These are phyloP conservation scores for Macrobrachium rosenbergii DNA, from an alignment of 1,140 invertebrate genomes.

Conservation along the genomic window DNA sequence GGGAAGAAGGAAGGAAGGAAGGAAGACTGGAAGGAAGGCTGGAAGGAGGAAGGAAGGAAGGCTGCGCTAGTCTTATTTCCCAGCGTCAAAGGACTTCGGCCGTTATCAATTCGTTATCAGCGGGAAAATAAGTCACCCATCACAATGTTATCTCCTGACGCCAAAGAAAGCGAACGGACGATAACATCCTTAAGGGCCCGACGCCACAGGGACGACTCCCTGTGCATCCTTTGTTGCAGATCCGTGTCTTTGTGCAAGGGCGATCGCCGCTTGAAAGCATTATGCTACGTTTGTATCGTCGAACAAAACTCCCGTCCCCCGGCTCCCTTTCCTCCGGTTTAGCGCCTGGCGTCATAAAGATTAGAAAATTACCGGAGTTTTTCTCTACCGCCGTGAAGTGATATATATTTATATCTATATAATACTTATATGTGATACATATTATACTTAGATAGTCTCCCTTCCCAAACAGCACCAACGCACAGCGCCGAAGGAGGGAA, in stretches of 20 bases:
- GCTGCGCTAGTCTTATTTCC: slow-evolving; percentile 32
- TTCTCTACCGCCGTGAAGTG: too few relatives aligned
- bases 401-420: too few relatives aligned
- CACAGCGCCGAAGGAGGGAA: background rate
- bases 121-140: slow-evolving; percentile 53
- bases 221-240: slow-evolving; percentile 29
- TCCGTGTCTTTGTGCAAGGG: slow-evolving; percentile 23
- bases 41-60: background rate
- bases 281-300: slow-evolving; percentile 31
- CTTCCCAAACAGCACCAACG: background rate
- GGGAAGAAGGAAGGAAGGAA: slow-evolving; percentile 1
- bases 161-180: slow-evolving; percentile 27
- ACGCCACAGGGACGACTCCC: slow-evolving; percentile 14
- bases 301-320: background rate
- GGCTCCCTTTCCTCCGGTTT: background rate
- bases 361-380: too few relatives aligned
- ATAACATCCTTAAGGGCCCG: background rate
- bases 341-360: background rate
- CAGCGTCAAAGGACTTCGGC: slow-evolving; percentile 25
- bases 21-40: background rate
- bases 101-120: slow-evolving; percentile 52
- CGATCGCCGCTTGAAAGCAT: slow-evolving; percentile 18
- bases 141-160: slow-evolving; percentile 43
- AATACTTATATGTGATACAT: too few relatives aligned
- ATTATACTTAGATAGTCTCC: too few relatives aligned